Conservation (phyloP, 2,888 invertebrate species). For the Coecobrya sp. region DNA sequence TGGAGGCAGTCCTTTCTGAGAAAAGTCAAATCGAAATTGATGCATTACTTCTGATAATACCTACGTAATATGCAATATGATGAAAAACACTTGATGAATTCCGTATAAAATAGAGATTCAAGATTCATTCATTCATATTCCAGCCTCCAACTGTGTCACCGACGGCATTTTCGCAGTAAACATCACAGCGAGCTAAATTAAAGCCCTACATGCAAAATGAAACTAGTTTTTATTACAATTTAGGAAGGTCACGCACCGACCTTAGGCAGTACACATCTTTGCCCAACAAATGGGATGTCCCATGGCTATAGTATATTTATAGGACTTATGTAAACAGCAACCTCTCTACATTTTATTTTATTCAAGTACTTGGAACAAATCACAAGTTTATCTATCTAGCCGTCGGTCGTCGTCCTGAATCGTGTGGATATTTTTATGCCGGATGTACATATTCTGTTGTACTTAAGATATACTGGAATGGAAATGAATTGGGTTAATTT, state of each 20-base stretch:
- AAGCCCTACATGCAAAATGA: not conserved
- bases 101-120: not conserved
- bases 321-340: too few species aligned
- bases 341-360: too few species aligned
- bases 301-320: not conserved
- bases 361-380: too few species aligned
- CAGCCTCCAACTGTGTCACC: not conserved
- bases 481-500: conserved; percentile 3
- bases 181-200: too few species aligned
- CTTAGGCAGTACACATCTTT: not conserved
- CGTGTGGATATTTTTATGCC: not conserved
- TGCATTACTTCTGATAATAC: too few species aligned
- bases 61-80: too few species aligned
- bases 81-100: not conserved
- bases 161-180: too few species aligned
- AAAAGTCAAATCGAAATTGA: too few species aligned
- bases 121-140: not conserved
- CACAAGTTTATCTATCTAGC: not conserved
- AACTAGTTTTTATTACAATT: not conserved
- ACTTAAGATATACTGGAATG: not conserved
- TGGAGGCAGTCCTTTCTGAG: too few species aligned
- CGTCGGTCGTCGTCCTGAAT: not conserved
- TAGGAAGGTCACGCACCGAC: not conserved
- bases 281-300: not conserved
- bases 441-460: too few species aligned